Percentiles rank a stretch among this genome's conserved stretches.
Conservation (phyloP, 2,797 vertebrate species). For the Thripadectes ignobilis region DNA sequence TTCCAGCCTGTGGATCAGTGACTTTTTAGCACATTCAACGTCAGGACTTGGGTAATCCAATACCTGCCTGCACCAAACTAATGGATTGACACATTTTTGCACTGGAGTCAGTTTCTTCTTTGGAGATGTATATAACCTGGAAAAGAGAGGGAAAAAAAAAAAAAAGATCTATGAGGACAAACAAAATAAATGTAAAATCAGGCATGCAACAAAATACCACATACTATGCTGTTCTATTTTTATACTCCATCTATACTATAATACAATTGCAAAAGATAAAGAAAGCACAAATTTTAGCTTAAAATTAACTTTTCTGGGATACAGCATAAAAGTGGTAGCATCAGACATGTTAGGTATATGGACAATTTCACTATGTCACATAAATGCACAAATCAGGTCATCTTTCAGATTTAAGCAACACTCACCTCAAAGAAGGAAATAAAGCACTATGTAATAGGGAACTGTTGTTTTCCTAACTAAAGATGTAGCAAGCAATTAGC, state of each 20-base stretch:
- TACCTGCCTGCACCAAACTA: constrained; percentile 96
- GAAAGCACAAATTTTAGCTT: neutral
- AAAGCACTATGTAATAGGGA: neutral
- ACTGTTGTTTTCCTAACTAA: neutral
- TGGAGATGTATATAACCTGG: constrained; percentile 91
- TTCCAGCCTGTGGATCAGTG: constrained; percentile 94
- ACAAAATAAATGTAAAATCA: neutral
- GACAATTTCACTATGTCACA: neutral
- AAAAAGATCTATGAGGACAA: neutral
- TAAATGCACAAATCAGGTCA: neutral
- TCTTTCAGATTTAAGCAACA: neutral
- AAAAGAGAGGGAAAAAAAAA: neutral
- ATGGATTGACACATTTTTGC: constrained; percentile 90
- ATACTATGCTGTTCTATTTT: neutral
- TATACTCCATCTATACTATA: neutral
- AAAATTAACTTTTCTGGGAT: neutral
- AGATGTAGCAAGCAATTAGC: neutral
- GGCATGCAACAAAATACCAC: neutral
- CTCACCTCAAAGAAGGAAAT: neutral
- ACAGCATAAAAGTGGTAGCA: neutral
- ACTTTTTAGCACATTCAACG: constrained; percentile 96
- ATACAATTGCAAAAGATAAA: neutral
- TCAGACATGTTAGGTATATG: accelerated
- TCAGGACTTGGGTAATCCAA: constrained; percentile 96
- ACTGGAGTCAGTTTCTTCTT: constrained; percentile 90